Percentiles rank a stretch among this genome's conserved stretches.
phyloP scores from a whole-genome alignment of 1,140 invertebrate genomes.

The Drusus annulatus region DNA sequence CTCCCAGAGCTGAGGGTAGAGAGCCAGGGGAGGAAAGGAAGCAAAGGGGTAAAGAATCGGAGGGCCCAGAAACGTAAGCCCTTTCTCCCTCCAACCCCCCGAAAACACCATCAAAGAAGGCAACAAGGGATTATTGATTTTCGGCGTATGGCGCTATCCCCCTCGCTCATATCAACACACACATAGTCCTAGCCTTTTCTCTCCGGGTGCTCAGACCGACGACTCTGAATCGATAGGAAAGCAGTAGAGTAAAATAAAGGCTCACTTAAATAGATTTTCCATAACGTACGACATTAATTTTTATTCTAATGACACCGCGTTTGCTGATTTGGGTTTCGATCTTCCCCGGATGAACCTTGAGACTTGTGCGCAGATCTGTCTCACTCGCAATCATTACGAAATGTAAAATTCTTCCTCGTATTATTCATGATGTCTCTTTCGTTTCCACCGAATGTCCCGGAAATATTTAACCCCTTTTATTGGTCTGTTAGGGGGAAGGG shows the following conservation, averaged over 20 bases:
- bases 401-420: not conserved
- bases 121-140: slow-evolving; percentile 52
- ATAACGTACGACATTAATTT: not conserved
- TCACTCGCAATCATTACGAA: not conserved
- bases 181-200: slow-evolving; percentile 13
- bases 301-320: slow-evolving; percentile 8
- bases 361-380: slow-evolving; percentile 16
- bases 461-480: slow-evolving; percentile 39
- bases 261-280: slow-evolving; percentile 12
- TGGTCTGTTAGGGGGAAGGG: not conserved
- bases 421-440: not conserved
- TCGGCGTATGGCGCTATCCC: slow-evolving; percentile 34
- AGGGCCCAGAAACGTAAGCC: slow-evolving; percentile 11
- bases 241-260: slow-evolving; percentile 18
- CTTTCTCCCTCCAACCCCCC: slow-evolving; percentile 31
- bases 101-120: slow-evolving; percentile 30
- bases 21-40: slow-evolving; percentile 17
- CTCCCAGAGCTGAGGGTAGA: not conserved
- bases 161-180: not conserved
- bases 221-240: slow-evolving; percentile 22
- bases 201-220: slow-evolving; percentile 17
- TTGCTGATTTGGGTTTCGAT: slow-evolving; percentile 5
- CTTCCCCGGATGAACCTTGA: slow-evolving; percentile 19
- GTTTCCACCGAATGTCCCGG: not conserved
- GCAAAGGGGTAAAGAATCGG: slow-evolving; percentile 13